Base-by-base conservation (phyloP, 2,888 invertebrate species). In the Dicyrtoma fusca region DNA sequence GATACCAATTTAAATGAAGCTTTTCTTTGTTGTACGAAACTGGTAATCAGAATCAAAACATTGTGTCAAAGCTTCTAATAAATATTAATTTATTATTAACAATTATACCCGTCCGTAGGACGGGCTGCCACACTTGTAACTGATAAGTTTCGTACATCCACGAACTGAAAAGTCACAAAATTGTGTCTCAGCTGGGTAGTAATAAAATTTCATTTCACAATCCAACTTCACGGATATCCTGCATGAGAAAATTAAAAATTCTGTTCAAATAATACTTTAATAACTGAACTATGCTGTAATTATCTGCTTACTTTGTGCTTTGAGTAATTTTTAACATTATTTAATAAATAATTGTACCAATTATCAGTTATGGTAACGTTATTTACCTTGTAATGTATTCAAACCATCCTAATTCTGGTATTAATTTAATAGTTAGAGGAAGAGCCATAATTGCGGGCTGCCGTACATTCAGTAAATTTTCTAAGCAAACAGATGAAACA, bases 121-220 rank as follows among this genome's bases (percentile, higher is more conserved):
- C n/a, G n/a, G n/a, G n/a, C n/a, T n/a, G n/a, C n/a, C n/a, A n/a
- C n/a, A n/a, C n/a, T n/a, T n/a, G n/a, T 23, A 51, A 21, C 23
- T 47, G 11, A 5, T 13, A 4, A 8, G n/a, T 17, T 5, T 11
- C 61, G 64, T 45, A 71, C 65, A 72, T 26, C 59, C 69, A 3
- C 72, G 59, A 13, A 72, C 44, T 3, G 59, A 19, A 42, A 72
- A 69, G 14, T 49, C n/a, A 55, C 72, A 72, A 13, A n/a, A 19
- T 47, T 72, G 72, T 1, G 65, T 72, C 25, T 72, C 72, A 3
- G 72, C 72, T n/a, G 72, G 72, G 26, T 72, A 72, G 49, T 59
- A 66, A 26, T 59, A 13, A 14, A 72, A 66, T 4, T 72, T 57
- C 62, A 72, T 69, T 25, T 21, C 44, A 34, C 72, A 72, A 45